phyloP scores from a whole-genome alignment of 1,140 invertebrate genomes.

The Limonius californicus region DNA sequence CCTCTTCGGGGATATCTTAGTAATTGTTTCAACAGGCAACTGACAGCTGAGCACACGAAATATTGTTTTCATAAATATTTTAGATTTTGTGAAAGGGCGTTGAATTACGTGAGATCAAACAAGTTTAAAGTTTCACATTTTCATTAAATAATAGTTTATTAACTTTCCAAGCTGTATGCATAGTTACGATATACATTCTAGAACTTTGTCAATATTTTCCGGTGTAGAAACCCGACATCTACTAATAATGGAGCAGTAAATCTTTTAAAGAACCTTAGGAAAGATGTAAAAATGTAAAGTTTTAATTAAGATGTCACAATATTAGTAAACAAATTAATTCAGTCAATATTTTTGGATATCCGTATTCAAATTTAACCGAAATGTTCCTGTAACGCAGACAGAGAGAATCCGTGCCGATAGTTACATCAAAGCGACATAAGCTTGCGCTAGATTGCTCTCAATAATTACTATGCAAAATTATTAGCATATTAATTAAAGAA shows the following conservation, averaged over 20 bases:
- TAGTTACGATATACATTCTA: not conserved
- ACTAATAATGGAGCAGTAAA: no score
- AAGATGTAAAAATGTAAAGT: no score
- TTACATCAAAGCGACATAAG: constrained; percentile 51
- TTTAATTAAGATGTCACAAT: no score
- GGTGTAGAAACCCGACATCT: no score
- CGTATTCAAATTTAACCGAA: not conserved
- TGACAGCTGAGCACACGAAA: no score
- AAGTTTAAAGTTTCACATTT: not conserved
- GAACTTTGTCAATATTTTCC: no score
- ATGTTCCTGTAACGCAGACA: not conserved
- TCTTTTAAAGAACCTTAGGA: no score
- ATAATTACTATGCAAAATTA: constrained; percentile 54
- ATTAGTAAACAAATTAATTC: no score
- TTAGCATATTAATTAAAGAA: constrained; percentile 55
- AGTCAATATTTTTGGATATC: not conserved
- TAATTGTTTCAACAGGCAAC: no score
- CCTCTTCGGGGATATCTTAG: no score
- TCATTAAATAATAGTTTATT: not conserved
- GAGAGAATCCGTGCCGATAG: constrained; percentile 26
- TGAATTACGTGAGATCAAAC: no score
- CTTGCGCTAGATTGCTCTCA: constrained; percentile 49
- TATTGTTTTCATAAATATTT: not conserved
- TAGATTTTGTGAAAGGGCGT: no score
- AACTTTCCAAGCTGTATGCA: not conserved